Evolutionary conservation across 2,797 vertebrate genomes (phyloP).

Genomic region (Melanotaenia maccullochi): DNA sequence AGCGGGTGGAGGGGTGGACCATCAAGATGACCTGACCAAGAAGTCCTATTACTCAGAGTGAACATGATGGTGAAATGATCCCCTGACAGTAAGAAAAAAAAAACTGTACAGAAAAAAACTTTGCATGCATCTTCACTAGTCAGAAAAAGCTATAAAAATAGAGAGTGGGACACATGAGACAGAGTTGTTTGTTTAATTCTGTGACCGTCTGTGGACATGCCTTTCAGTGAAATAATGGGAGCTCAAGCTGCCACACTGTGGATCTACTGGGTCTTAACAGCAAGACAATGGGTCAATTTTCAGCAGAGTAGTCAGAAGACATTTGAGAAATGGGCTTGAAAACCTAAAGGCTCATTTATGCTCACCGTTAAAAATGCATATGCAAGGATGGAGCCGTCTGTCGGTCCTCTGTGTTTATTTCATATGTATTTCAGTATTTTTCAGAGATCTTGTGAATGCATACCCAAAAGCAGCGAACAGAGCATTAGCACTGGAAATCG

Average conservation of each 20-base stretch:
- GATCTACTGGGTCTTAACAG: conserved; percentile 4
- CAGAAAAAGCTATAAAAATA: conserved; percentile 26
- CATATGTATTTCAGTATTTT: too few species aligned
- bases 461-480: too few species aligned
- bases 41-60: conserved; percentile 61
- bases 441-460: too few species aligned
- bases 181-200: conserved; percentile 46
- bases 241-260: conserved; percentile 33
- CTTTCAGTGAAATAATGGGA: conserved; percentile 38
- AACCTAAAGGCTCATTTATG: neutral
- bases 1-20: conserved; percentile 52
- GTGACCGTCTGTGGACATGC: conserved; percentile 26
- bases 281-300: neutral
- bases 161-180: conserved; percentile 20
- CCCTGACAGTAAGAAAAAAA: conserved; percentile 19
- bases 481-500: too few species aligned
- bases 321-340: neutral
- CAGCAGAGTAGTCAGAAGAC: neutral
- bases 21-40: conserved; percentile 69
- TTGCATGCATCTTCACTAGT: conserved; percentile 15
- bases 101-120: conserved; percentile 3
- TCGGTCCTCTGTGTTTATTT: too few species aligned
- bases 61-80: conserved; percentile 41
- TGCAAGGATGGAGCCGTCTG: neutral
- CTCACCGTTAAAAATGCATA: neutral